Conservation (phyloP, 2,888 invertebrate species). For the Ophion ellenae region DNA sequence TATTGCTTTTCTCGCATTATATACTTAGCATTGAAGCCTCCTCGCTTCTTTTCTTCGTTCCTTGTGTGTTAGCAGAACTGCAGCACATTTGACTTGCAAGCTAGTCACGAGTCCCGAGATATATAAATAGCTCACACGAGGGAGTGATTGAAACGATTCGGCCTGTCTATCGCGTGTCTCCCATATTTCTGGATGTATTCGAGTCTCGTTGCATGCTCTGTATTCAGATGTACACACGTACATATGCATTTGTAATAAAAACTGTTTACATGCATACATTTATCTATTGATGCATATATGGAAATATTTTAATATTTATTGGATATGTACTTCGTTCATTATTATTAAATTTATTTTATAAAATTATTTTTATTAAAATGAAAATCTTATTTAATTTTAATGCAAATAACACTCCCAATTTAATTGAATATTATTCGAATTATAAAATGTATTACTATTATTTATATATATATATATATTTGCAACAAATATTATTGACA, state of each 20-base stretch:
- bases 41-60: conserved; percentile 7
- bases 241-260: neutral
- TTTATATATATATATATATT: too few species aligned
- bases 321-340: too few species aligned
- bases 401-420: neutral
- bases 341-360: too few species aligned
- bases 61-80: conserved; percentile 35
- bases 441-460: neutral
- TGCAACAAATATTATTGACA: too few species aligned
- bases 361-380: too few species aligned
- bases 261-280: conserved; percentile 7
- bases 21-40: conserved; percentile 46
- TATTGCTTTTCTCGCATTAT: conserved; percentile 59
- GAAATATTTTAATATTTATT: neutral
- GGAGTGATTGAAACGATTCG: conserved; percentile 57
- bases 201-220: conserved; percentile 22
- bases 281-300: conserved; percentile 12
- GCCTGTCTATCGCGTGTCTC: conserved; percentile 43
- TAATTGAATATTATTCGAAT: neutral
- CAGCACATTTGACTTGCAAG: conserved; percentile 48
- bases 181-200: conserved; percentile 35
- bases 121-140: conserved; percentile 57
- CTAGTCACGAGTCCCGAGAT: conserved; percentile 48
- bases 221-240: conserved; percentile 4
- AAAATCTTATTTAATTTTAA: too few species aligned